These are phyloP conservation scores for Jacana jacana DNA, from an alignment of 2,113 vertebrate genomes.

Conservation along the genomic window DNA sequence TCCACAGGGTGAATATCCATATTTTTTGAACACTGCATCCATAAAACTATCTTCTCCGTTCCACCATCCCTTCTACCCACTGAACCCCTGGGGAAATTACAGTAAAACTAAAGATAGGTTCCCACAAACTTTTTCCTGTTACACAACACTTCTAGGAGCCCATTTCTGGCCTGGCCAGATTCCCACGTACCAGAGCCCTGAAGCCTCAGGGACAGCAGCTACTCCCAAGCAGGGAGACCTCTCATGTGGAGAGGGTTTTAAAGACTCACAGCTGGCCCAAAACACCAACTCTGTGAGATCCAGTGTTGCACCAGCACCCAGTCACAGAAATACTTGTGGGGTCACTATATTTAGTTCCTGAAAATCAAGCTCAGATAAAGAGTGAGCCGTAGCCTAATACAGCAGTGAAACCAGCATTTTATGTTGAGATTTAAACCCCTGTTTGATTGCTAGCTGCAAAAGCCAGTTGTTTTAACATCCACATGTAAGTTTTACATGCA, in stretches of 20 bases:
- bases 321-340: rapidly evolving
- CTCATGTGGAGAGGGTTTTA: background rate
- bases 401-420: background rate
- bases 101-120: background rate
- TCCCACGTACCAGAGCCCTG: background rate
- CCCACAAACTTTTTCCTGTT: background rate
- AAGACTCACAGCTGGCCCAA: background rate
- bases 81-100: background rate
- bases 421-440: background rate
- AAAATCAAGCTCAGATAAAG: background rate
- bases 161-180: background rate
- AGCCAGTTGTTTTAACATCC: background rate
- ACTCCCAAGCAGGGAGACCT: background rate
- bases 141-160: background rate
- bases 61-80: background rate
- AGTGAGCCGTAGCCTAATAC: background rate
- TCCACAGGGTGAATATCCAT: background rate
- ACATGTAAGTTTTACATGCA: background rate
- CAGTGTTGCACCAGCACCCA: background rate
- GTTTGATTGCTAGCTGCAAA: background rate
- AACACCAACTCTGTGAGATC: background rate
- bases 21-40: background rate
- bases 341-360: background rate
- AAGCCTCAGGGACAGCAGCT: background rate
- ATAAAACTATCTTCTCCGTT: background rate